phyloP scores from a whole-genome alignment of 2,888 invertebrate species.

The Microplitis manilae region DNA sequence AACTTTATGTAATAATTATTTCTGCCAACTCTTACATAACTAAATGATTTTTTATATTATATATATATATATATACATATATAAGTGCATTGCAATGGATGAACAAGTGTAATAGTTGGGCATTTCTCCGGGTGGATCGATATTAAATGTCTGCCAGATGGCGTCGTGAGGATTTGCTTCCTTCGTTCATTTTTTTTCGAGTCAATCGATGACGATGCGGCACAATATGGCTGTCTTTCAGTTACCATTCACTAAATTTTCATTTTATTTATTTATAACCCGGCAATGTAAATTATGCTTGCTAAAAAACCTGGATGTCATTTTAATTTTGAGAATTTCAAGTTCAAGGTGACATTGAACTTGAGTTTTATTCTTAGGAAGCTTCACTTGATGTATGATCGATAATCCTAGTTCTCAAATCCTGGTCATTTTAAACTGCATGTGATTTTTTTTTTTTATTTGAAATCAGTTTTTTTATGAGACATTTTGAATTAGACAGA shows the following conservation, averaged over 20 bases:
- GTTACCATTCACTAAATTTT: constrained; percentile 42
- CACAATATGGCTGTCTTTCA: constrained; percentile 65
- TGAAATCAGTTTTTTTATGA: neutral
- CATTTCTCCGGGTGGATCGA: constrained; percentile 60
- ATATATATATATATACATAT: neutral
- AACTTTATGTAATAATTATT: constrained; percentile 56
- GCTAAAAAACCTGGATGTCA: too few relatives aligned
- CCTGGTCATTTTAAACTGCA: neutral
- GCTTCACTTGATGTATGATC: neutral
- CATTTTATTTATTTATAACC: neutral
- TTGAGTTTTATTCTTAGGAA: neutral
- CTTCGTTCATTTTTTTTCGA: constrained; percentile 38
- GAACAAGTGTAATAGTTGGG: constrained; percentile 30
- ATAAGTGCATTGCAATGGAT: constrained; percentile 38
- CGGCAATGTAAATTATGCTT: too few relatives aligned
- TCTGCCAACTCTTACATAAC: constrained; percentile 60
- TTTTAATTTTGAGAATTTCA: neutral
- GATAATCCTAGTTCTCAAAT: neutral
- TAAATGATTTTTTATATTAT: constrained; percentile 29
- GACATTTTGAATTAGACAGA: neutral
- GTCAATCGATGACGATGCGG: constrained; percentile 69
- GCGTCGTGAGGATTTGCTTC: constrained; percentile 58
- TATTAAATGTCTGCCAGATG: constrained; percentile 61
- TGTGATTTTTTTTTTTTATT: constrained; percentile 1
- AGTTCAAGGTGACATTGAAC: neutral